Evolutionary conservation across 1,140 invertebrate genomes (phyloP).

Genomic region (Drosophila trapezifrons): DNA sequence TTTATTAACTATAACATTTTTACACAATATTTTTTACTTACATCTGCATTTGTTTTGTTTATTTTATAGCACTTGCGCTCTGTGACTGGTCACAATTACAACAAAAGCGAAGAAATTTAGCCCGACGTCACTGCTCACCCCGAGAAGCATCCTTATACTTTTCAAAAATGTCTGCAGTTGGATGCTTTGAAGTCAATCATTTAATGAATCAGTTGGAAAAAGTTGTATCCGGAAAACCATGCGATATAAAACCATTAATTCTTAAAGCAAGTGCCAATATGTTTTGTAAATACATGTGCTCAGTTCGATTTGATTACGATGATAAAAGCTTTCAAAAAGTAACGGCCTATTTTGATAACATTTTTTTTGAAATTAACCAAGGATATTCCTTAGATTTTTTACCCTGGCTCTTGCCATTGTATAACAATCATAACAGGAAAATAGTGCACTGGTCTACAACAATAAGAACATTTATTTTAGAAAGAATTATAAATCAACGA

Average conservation of each 20-base stretch:
- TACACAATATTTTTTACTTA: neutral
- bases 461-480: slow-evolving; percentile 91
- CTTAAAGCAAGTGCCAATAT: slow-evolving; percentile 91
- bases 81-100: slow-evolving; percentile 89
- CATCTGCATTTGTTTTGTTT: slow-evolving; percentile 2
- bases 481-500: slow-evolving; percentile 88
- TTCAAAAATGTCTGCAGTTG: slow-evolving; percentile 87
- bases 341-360: slow-evolving; percentile 91
- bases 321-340: slow-evolving; percentile 88
- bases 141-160: slow-evolving; percentile 89
- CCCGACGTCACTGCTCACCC: slow-evolving; percentile 91
- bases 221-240: slow-evolving; percentile 75
- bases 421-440: slow-evolving; percentile 88
- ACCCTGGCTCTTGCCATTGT: slow-evolving; percentile 91
- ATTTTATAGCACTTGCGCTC: slow-evolving; percentile 58
- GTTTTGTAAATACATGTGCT: slow-evolving; percentile 94
- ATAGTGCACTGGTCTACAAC: slow-evolving; percentile 88
- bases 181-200: slow-evolving; percentile 86
- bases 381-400: slow-evolving; percentile 94
- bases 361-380: slow-evolving; percentile 96
- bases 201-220: slow-evolving; percentile 86
- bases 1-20: too few relatives aligned
- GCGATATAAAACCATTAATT: slow-evolving; percentile 87
- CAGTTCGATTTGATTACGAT: slow-evolving; percentile 88
- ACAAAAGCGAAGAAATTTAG: slow-evolving; percentile 90